Percentiles rank a stretch among this genome's conserved stretches.
Evolutionary conservation across 2,888 invertebrate species (phyloP).

Genomic region (Chaetogeoica ovagalla): DNA sequence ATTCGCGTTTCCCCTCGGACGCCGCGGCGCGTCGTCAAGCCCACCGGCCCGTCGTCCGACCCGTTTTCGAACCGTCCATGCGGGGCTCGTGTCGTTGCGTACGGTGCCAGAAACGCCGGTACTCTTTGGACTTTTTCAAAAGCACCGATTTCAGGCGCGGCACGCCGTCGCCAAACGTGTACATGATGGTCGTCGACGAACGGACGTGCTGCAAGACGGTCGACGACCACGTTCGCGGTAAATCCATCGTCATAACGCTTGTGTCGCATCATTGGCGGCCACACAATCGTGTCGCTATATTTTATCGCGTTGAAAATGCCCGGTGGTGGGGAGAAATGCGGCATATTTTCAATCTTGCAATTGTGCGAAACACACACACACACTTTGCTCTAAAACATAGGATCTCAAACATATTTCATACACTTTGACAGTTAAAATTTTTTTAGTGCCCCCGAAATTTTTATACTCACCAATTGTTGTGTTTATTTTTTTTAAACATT

Average conservation of each 20-base stretch:
- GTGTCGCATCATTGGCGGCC: too few relatives aligned
- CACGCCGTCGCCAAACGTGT: conserved; percentile 55
- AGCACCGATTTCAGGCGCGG: conserved; percentile 44
- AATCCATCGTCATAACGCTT: neutral
- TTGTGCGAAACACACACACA: too few relatives aligned
- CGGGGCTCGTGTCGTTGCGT: conserved; percentile 41
- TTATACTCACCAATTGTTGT: too few relatives aligned
- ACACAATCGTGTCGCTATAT: too few relatives aligned
- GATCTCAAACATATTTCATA: too few relatives aligned
- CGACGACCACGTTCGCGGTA: conserved; percentile 46
- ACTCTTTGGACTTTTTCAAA: conserved; percentile 49
- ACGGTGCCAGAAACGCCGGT: conserved; percentile 46
- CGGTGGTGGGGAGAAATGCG: too few relatives aligned
- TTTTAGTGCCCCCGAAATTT: too few relatives aligned
- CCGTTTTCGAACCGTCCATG: conserved; percentile 44
- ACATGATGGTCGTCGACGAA: conserved; percentile 54
- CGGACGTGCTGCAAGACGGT: conserved; percentile 28
- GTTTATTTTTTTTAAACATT: too few relatives aligned
- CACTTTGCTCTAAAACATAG: too few relatives aligned
- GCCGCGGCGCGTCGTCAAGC: neutral
- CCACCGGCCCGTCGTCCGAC: neutral
- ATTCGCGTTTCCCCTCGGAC: conserved; percentile 59
- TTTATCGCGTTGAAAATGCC: too few relatives aligned
- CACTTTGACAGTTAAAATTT: too few relatives aligned
- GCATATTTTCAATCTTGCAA: too few relatives aligned